A percentile compares a stretch with the other conserved stretches of the same genome.
Evolutionary conservation across 2,113 vertebrate species (phyloP).

Genomic region (Balaenoptera acutorostrata): DNA sequence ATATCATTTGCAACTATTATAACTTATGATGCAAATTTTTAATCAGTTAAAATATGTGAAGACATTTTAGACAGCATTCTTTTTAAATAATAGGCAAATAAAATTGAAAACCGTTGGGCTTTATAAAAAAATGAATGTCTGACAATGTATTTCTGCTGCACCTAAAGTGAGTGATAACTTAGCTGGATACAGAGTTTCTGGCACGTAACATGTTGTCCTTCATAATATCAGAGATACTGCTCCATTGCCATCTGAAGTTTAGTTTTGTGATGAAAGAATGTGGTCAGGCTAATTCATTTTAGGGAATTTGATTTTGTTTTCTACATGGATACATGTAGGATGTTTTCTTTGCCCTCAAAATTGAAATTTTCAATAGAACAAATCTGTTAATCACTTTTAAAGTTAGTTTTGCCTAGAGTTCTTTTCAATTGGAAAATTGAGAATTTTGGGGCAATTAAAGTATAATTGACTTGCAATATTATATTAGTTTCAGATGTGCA

Average conservation of each 20-base stretch:
- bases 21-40: not conserved
- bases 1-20: not conserved
- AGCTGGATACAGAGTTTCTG: not conserved
- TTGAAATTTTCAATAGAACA: not conserved
- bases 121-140: not conserved
- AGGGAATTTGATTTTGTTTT: not conserved
- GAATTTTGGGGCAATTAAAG: not conserved
- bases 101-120: not conserved
- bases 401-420: not conserved
- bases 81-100: not conserved
- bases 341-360: constrained; percentile 4
- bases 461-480: not conserved
- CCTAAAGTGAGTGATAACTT: not conserved
- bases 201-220: not conserved
- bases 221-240: not conserved
- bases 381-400: not conserved
- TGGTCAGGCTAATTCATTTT: not conserved
- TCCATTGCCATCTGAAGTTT: not conserved
- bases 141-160: not conserved
- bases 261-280: not conserved
- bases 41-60: not conserved
- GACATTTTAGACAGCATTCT: not conserved
- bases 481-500: not conserved
- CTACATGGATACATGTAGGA: not conserved
- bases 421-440: not conserved